phyloP scores from a whole-genome alignment of 2,888 invertebrate genomes.

The Automeris io region DNA sequence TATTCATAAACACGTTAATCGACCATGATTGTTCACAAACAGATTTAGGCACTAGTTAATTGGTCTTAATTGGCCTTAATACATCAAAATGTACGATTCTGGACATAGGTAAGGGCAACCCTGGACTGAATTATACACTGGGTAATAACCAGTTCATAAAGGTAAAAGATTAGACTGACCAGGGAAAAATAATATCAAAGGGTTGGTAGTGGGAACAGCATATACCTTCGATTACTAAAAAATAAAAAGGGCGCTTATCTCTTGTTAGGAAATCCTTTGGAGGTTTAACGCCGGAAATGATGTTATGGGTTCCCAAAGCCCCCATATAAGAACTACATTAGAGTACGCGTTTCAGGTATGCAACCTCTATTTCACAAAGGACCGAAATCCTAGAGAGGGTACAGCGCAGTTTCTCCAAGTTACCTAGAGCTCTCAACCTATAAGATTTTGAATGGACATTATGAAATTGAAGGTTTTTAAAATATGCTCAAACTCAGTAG shows the following conservation, averaged over 20 bases:
- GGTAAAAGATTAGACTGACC: background rate
- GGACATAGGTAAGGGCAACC: background rate
- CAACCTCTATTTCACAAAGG: background rate
- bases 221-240: background rate
- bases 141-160: background rate
- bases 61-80: background rate
- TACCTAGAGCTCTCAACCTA: too few relatives aligned
- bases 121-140: too few relatives aligned
- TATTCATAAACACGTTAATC: background rate
- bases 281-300: background rate
- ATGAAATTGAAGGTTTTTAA: too few relatives aligned
- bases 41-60: background rate
- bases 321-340: too few relatives aligned
- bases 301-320: background rate
- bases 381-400: too few relatives aligned
- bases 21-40: background rate
- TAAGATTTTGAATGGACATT: too few relatives aligned
- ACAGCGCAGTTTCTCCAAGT: too few relatives aligned
- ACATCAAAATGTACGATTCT: background rate
- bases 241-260: background rate
- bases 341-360: background rate
- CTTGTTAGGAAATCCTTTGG: background rate
- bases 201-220: background rate
- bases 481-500: too few relatives aligned
- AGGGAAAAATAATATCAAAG: background rate